phyloP scores from a whole-genome alignment of 1,140 invertebrate species.

The Drosophila bocki region DNA sequence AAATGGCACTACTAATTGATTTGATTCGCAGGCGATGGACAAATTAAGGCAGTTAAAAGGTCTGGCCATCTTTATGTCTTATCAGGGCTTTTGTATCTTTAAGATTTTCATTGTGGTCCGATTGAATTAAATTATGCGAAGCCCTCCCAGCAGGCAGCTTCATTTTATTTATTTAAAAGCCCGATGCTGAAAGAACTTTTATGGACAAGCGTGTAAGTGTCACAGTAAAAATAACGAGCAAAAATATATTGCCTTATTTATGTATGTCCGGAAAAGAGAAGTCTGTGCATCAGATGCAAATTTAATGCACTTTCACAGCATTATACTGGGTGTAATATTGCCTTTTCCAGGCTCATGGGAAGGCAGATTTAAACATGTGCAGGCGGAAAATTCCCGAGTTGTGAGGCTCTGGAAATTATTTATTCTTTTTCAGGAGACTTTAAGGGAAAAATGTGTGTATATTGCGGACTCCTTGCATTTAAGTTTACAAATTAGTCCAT shows the following conservation, averaged over 20 bases:
- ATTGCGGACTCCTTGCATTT: neutral
- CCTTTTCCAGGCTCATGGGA: constrained; percentile 1
- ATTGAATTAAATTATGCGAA: constrained; percentile 18
- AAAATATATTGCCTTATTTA: constrained; percentile 29
- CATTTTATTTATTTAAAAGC: constrained; percentile 21
- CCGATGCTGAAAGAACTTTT: neutral
- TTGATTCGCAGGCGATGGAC: constrained; percentile 43
- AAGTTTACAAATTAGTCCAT: neutral
- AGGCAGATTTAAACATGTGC: neutral
- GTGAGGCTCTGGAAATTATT: neutral
- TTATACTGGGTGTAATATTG: constrained; percentile 9
- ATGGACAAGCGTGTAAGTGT: constrained; percentile 15
- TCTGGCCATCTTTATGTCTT: neutral
- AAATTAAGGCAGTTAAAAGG: constrained; percentile 24
- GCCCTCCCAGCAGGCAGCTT: neutral
- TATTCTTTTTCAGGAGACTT: neutral
- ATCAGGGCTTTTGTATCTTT: constrained; percentile 2
- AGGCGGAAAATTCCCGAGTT: neutral
- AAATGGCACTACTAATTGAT: constrained; percentile 57
- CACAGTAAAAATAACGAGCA: constrained; percentile 19
- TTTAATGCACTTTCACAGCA: constrained; percentile 35
- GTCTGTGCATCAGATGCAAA: constrained; percentile 29
- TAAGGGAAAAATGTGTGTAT: neutral
- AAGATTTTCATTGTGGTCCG: neutral
- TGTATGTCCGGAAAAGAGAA: constrained; percentile 1